Evolutionary conservation across 2,888 invertebrate species (phyloP), one percentile per base, ranked within the genome.

Genomic region (Argyra leucocephala): DNA sequence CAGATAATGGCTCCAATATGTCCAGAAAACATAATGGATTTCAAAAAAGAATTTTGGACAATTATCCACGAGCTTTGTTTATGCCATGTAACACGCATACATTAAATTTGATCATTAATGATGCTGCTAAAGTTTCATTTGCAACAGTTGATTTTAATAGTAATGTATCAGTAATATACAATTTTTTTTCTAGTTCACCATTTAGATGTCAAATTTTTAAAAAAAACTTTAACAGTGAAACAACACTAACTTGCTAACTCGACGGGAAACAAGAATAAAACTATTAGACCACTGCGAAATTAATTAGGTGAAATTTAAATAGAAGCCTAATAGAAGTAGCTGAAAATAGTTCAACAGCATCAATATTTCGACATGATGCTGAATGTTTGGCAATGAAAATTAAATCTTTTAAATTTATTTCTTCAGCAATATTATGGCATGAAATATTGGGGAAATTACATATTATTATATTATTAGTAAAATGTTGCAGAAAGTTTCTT

Each of bases 101-200:
- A 57, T n/a, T 57, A 57, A 57, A 57, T 15, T 57, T 57, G 57
- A 18, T 57, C 57, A n/a, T 57, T 57, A 57, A 57, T 57, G n/a
- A 57, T 57, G 57, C 57, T 57, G 57, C 57, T 57, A 57, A 57
- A 57, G 57, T 57, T 48, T 67, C 65, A 63, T 37, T 62, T 22
- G 37, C 18, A 22, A 31, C 62, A 22, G 62, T 37, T 36, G 31
- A 62, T 48, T 62, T 62, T 23, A 37, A 37, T 23, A 31, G 31
- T 48, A 62, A n/a, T n/a, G 62, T 62, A 31, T 31, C 68, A 62
- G 31, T 64, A 58, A 22, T 69, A n/a, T 69, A 68, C 24, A 65
- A 48, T 61, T 62, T 62, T 31, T 36, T 62, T 36, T 62, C 62
- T 26, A 37, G 62, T 62, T 37, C 62, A 9, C 26, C 62, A 36